Conservation (phyloP, 2,888 invertebrate genomes). For the Paralinhomoeus sp. region DNA sequence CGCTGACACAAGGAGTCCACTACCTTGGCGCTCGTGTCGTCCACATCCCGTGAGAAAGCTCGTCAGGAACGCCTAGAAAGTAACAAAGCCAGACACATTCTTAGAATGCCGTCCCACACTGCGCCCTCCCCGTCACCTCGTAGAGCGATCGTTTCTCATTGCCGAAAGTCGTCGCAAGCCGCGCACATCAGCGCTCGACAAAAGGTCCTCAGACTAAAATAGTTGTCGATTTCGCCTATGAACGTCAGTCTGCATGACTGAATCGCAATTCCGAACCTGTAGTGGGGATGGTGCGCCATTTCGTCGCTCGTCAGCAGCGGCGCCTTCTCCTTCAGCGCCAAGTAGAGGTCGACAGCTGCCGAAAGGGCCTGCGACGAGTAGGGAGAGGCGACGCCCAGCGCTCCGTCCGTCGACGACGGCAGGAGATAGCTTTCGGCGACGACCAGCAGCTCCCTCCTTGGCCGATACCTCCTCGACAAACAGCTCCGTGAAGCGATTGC, state of each 20-base stretch:
- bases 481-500: slow-evolving; percentile 86
- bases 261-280: no score
- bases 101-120: no score
- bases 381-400: slow-evolving; percentile 50
- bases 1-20: slow-evolving; percentile 52
- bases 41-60: slow-evolving; percentile 85
- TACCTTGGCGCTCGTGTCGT: slow-evolving; percentile 54
- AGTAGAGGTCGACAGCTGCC: slow-evolving; percentile 63
- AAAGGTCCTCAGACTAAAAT: slow-evolving; percentile 56
- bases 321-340: slow-evolving; percentile 48
- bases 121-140: slow-evolving; percentile 54
- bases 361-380: slow-evolving; percentile 45
- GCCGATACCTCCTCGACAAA: slow-evolving; percentile 72
- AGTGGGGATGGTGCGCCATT: slow-evolving; percentile 65
- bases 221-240: no score
- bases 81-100: no score
- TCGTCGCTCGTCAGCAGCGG: slow-evolving; percentile 54
- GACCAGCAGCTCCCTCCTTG: slow-evolving; percentile 50
- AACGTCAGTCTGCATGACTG: no score
- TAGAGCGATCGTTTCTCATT: slow-evolving; percentile 58
- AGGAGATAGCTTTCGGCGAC: slow-evolving; percentile 49
- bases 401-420: no score
- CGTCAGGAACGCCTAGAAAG: not conserved
- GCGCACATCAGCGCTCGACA: slow-evolving; percentile 72
- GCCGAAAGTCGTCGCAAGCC: slow-evolving; percentile 56